These are phyloP conservation scores for Corythoichthys intestinalis DNA, from an alignment of 2,113 vertebrate species.

Conservation along the genomic window DNA sequence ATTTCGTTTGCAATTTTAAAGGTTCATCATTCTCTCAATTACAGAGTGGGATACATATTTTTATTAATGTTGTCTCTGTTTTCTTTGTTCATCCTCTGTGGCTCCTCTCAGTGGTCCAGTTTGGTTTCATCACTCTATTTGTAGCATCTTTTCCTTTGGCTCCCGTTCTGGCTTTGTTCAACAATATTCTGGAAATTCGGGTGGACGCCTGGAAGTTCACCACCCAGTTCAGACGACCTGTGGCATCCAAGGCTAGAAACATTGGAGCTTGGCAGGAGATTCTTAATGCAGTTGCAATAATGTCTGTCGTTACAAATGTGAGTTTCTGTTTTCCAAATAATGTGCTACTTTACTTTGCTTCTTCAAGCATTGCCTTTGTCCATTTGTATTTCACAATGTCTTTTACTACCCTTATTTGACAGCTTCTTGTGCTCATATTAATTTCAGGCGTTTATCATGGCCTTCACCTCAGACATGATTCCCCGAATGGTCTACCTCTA, in stretches of 20 bases:
- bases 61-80: background rate
- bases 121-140: constrained; percentile 96
- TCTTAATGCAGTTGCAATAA: constrained; percentile 83
- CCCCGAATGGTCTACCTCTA: constrained; percentile 93
- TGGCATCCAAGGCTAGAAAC: constrained; percentile 90
- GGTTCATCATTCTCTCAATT: background rate
- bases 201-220: constrained; percentile 98
- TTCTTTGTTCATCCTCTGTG: background rate
- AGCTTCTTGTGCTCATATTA: background rate
- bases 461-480: constrained; percentile 98
- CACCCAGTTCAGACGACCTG: constrained; percentile 89
- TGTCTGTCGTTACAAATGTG: constrained; percentile 94
- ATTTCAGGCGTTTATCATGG: constrained; percentile 91
- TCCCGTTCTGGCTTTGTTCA: constrained; percentile 89
- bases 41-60: background rate
- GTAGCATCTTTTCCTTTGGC: constrained; percentile 98
- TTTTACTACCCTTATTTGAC: background rate
- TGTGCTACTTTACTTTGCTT: background rate
- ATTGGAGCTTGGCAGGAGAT: constrained; percentile 98
- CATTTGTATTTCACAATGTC: background rate
- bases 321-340: background rate
- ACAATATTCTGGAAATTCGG: constrained; percentile 92
- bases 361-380: background rate
- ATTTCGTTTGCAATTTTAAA: background rate
- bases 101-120: constrained; percentile 82